phyloP scores from a whole-genome alignment of 1,140 invertebrate species.

The Chlorops oryzae region DNA sequence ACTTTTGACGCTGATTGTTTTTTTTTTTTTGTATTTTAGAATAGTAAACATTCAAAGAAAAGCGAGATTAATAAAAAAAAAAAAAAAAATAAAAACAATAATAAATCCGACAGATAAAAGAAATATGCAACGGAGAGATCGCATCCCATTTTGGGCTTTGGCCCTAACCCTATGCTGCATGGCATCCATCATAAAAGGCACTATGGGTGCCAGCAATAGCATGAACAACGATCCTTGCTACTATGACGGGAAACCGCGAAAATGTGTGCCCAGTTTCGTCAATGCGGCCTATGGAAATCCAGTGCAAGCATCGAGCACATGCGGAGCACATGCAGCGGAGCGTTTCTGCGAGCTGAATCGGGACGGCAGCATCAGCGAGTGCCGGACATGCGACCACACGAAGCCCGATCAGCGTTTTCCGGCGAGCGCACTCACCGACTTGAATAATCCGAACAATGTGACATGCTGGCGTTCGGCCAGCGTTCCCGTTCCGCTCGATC shows the following conservation, averaged over 20 bases:
- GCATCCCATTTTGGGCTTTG: not conserved
- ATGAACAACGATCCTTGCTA: conserved; percentile 74
- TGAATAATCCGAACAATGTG: conserved; percentile 94
- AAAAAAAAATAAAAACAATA: not conserved
- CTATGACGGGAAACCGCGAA: conserved; percentile 74
- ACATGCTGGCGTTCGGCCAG: conserved; percentile 96
- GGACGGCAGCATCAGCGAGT: conserved; percentile 54
- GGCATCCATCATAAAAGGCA: not conserved
- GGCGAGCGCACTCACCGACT: conserved; percentile 81
- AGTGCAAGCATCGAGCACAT: conserved; percentile 86
- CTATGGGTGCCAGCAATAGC: conserved; percentile 18
- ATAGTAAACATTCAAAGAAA: not conserved
- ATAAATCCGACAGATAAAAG: not conserved
- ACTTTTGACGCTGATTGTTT: no score
- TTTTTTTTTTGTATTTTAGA: no score
- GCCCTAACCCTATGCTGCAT: not conserved
- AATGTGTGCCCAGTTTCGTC: conserved; percentile 94
- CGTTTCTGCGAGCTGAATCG: conserved; percentile 65
- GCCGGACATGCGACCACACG: conserved; percentile 83
- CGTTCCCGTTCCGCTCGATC: conserved; percentile 63
- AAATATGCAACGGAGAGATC: not conserved
- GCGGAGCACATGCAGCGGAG: conserved; percentile 66
- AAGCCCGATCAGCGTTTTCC: conserved; percentile 72
- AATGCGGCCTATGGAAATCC: conserved; percentile 91
- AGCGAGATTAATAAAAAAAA: conserved; percentile 51